Evolutionary conservation across 2,888 invertebrate species (phyloP), one percentile per base, ranked within the genome.

Genomic region (Polymixis lichenea): DNA sequence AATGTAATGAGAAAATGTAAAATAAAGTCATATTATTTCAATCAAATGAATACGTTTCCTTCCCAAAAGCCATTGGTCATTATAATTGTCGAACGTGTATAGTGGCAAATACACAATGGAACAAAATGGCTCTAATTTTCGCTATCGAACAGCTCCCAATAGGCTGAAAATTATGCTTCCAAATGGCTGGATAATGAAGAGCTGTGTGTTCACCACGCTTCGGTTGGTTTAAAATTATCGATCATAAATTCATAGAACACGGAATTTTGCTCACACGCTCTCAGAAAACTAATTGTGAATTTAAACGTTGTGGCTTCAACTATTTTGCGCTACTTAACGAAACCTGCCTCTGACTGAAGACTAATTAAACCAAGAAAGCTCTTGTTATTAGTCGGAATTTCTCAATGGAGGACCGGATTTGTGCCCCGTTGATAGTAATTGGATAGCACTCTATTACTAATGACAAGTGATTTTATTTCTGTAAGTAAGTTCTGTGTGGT

Each of bases 191-290:
- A 46, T 17, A 64, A 13, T 4, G 22, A n/a, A 62, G 60, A 38
- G 60, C 22, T n/a, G 4, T 13, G 2, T 38, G 22, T 9, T 9
- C 70, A 25, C 32, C 53, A 38, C 15, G 19, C 51, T 38, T 38
- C 38, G 38, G 4, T 38, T 38, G 4, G 25, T 61, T 67, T 55
- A 8, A 67, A 74, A 51, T 55, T 9, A 22, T 73, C n/a, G 73
- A 58, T 55, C n/a, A 55, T 73, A 72, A 80, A 73, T 46, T 72
- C 11, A 9, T 32, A 17, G 28, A 49, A n/a, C 51, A 32, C 28
- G 13, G 17, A 22, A 53, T 46, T 22, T 9, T 15, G 43, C 6
- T 46, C 60, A 25, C 22, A 15, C 19, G 25, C 38, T 28, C 3
- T 17, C 22, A 49, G 53, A 43, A 64, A 62, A 51, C 25, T 51